A percentile compares a stretch with the other conserved stretches of the same genome.
These are phyloP conservation scores for Scomberomorus guttatus DNA, from an alignment of 2,797 vertebrate species.

Conservation along the genomic window DNA sequence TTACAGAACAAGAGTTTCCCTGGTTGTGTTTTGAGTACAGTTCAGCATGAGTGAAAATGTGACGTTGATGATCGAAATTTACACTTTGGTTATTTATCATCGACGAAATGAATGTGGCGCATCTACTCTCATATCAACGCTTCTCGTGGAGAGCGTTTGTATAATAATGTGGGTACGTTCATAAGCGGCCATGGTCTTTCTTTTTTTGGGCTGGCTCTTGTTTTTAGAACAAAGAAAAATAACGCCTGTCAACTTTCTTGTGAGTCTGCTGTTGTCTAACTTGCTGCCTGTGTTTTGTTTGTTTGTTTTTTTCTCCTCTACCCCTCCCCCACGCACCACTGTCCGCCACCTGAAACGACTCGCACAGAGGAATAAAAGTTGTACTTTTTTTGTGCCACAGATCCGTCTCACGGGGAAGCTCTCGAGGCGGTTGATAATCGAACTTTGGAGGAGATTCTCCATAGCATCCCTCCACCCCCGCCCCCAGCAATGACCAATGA, in stretches of 20 bases:
- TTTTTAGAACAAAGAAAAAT: slow-evolving; percentile 77
- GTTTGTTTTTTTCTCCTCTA: slow-evolving; percentile 69
- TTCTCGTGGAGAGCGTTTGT: slow-evolving; percentile 64
- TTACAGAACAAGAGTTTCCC: slow-evolving; percentile 15
- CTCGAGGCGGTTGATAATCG: slow-evolving; percentile 89
- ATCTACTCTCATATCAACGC: slow-evolving; percentile 66
- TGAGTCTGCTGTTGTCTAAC: slow-evolving; percentile 64
- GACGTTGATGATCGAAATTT: slow-evolving; percentile 61
- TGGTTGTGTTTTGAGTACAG: slow-evolving; percentile 27
- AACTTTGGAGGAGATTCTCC: slow-evolving; percentile 98
- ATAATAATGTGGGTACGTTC: slow-evolving; percentile 56
- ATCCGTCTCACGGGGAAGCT: slow-evolving; percentile 81
- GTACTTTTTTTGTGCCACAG: slow-evolving; percentile 80
- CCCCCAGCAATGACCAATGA: slow-evolving; percentile 98
- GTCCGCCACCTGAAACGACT: slow-evolving; percentile 81
- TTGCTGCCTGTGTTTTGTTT: slow-evolving; percentile 80
- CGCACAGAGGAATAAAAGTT: slow-evolving; percentile 79
- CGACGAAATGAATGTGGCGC: slow-evolving; percentile 73
- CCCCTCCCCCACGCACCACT: slow-evolving; percentile 80
- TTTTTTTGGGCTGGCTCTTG: slow-evolving; percentile 47
- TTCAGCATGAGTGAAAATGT: slow-evolving; percentile 56
- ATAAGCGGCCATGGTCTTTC: slow-evolving; percentile 47
- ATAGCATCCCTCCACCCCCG: slow-evolving; percentile 96
- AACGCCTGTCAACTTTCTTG: slow-evolving; percentile 75
- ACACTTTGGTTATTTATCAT: slow-evolving; percentile 62